A percentile compares a stretch with the other conserved stretches of the same genome.
phyloP scores from a whole-genome alignment of 2,797 vertebrate genomes.

The Emys orbicularis region DNA sequence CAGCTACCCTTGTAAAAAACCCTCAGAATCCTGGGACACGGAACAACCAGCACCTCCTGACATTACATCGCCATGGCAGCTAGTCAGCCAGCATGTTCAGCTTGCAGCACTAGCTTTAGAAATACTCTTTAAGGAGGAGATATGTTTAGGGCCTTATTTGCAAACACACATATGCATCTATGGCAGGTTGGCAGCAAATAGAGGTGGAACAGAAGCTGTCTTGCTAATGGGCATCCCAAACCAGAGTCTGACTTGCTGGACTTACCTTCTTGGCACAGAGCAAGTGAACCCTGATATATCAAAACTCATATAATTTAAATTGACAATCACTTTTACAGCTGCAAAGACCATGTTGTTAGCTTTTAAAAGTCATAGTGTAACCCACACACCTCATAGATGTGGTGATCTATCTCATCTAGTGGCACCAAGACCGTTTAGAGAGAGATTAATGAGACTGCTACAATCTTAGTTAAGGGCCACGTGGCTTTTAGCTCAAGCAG shows the following conservation, averaged over 20 bases:
- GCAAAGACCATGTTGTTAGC: background rate
- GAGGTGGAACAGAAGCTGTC: background rate
- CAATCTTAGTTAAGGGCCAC: too few relatives aligned
- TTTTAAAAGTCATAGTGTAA: too few relatives aligned
- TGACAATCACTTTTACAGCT: background rate
- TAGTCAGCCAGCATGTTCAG: background rate
- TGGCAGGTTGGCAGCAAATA: too few relatives aligned
- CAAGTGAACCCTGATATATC: background rate
- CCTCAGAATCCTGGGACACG: background rate
- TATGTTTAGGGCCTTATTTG: too few relatives aligned
- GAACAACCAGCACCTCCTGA: background rate
- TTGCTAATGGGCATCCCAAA: background rate
- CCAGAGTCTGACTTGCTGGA: background rate
- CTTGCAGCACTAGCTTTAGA: background rate
- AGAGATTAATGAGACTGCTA: too few relatives aligned
- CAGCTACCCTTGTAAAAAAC: background rate
- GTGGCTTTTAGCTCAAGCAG: too few relatives aligned
- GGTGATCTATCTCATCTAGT: too few relatives aligned
- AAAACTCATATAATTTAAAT: background rate
- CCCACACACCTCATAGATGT: too few relatives aligned
- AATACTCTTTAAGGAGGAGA: too few relatives aligned
- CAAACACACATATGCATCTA: too few relatives aligned
- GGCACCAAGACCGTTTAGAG: too few relatives aligned
- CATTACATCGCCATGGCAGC: background rate
- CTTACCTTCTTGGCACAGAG: background rate